phyloP scores from a whole-genome alignment of 1,140 invertebrate species.

The Lucilia sericata region DNA sequence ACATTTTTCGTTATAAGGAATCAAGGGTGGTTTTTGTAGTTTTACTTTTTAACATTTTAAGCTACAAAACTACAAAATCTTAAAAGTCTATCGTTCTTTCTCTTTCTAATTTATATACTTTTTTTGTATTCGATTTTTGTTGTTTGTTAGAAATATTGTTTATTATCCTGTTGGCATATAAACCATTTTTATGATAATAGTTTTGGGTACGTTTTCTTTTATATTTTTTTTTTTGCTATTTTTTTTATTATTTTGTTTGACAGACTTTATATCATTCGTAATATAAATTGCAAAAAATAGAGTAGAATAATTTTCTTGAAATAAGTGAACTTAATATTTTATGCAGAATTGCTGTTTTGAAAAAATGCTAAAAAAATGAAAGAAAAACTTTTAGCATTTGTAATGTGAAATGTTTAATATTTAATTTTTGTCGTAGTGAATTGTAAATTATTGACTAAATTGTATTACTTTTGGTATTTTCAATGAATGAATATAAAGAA shows the following conservation, averaged over 20 bases:
- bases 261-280: constrained; percentile 36
- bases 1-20: background rate
- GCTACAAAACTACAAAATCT: constrained; percentile 33
- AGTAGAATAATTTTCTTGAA: background rate
- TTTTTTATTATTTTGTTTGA: background rate
- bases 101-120: background rate
- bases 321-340: constrained; percentile 10
- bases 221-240: background rate
- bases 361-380: background rate
- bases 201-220: background rate
- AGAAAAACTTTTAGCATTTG: background rate
- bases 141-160: constrained; percentile 23
- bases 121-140: background rate
- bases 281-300: constrained; percentile 30
- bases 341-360: background rate
- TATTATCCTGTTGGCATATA: constrained; percentile 33
- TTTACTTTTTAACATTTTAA: background rate
- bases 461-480: too few relatives aligned
- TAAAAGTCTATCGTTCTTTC: background rate
- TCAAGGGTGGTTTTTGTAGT: constrained; percentile 18
- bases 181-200: constrained; percentile 44
- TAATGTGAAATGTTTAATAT: background rate
- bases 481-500: too few relatives aligned
- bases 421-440: background rate
- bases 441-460: too few relatives aligned